Evolutionary conservation across 2,888 invertebrate genomes (phyloP).

Genomic region (Nemapogon koenigi): DNA sequence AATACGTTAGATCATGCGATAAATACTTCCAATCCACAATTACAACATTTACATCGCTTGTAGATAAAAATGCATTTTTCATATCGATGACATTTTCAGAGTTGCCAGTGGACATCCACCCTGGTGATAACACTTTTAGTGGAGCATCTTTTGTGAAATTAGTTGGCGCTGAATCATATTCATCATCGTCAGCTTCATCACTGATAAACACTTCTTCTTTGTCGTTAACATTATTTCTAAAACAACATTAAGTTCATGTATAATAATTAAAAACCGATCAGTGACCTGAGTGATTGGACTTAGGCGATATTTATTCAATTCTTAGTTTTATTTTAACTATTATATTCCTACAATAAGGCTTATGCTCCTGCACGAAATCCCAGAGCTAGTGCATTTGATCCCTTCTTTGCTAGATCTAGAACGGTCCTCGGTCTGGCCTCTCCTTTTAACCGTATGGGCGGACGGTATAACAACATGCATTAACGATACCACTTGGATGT

Average conservation of each 20-base stretch:
- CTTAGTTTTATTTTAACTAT: too few species aligned
- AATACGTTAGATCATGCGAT: constrained; percentile 40
- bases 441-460: too few species aligned
- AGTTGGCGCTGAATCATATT: not conserved
- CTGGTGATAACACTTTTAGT: constrained; percentile 6
- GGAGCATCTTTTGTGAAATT: not conserved
- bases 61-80: constrained; percentile 42
- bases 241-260: not conserved
- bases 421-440: too few species aligned
- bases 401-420: too few species aligned
- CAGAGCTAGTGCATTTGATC: too few species aligned
- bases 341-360: too few species aligned
- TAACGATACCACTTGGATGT: too few species aligned
- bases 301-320: too few species aligned
- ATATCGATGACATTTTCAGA: constrained; percentile 41
- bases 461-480: too few species aligned
- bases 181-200: not conserved
- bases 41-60: constrained; percentile 54
- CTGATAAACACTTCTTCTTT: constrained; percentile 4
- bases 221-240: constrained; percentile 2
- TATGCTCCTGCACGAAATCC: too few species aligned
- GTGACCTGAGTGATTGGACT: not conserved
- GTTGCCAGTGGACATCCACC: constrained; percentile 13
- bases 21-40: constrained; percentile 53
- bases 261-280: not conserved